Base-by-base conservation (phyloP, 2,797 vertebrate genomes). In the Coluber constrictor region DNA sequence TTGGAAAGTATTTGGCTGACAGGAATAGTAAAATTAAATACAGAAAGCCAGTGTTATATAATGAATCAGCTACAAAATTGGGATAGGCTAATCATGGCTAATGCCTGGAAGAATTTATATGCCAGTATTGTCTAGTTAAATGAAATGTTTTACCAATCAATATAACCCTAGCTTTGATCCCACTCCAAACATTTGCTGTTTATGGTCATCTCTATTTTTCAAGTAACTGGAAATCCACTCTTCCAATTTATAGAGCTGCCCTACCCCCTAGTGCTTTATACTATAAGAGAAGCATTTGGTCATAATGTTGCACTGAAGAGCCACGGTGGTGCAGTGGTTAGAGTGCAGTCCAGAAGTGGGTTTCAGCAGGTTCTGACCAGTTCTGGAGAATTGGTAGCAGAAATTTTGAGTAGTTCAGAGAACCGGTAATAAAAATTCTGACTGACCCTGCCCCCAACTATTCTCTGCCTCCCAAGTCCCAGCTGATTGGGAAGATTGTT, bases 241-340 rank as follows among this genome's bases (percentile, higher is more conserved):
- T 83, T 83, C 37, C 23, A 11, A 83, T 47, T 47, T 47, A 83
- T 25, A 47, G 37, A 47, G 74, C 10, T 83, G 10, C 10, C 20
- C 37, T 47, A 5, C 2, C 74, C 10, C 37, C 1, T 12, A 11
- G 20, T 2, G 18, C 32, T 74, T 74, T 83, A 83, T 1, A 25
- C 10, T 47, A 83, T 47, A 47, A 47, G 37, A 47, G 37, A 83
- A 83, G 37, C 37, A 25, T 83, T 83, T 83, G 20, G 20, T 47
- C 37, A 83, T 83, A 83, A 54, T 54, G 9, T 8, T 54, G 51
- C 51, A 54, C 51, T 2, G 9, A 54, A 9, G 9, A 54, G 51
- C 51, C 1, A 0, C 9, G 0, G 9, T 54, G 9, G 8, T 0
- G 9, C 9, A 54, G 9, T 9, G 51, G 9, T 54, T 54, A 54